Base-by-base conservation (phyloP, 1,140 invertebrate genomes). In the Drosophila tani region DNA sequence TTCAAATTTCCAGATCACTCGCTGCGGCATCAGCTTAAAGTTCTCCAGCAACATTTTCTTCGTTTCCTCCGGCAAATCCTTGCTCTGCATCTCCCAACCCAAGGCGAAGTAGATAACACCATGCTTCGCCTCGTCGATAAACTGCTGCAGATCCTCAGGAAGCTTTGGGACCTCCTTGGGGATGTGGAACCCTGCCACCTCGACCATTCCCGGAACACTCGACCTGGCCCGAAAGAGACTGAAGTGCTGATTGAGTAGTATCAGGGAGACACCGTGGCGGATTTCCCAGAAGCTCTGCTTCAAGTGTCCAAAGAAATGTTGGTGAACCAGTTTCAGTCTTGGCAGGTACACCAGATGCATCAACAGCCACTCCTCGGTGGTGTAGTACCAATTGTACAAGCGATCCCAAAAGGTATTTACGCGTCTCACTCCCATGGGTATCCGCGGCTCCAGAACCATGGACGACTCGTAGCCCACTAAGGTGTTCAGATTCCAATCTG, bases 1-100 rank as follows among this genome's bases (percentile, higher is more conserved):
- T 81, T 96, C 95, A 93, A 94, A 96, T 85, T 96, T 96, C 95
- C 95, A 96, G 0, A 96, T 79, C 1, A 96, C 93, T 12, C 94
- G 94, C 49, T 95, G 94, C 4, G 95, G 95, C 1, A 96, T 67
- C 24, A 91, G 83, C 9, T 62, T 85, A 29, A 96, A 94, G 3
- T 94, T 93, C 0, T 94, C 93, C 1, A 96, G 2, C 21, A 96
- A 91, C 21, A 88, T 86, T 0, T 93, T 93, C 2, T 95, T 4
- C 17, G 95, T 93, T 24, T 83, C 87, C 1, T 93, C 58, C 0
- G 94, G 93, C 66, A 96, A 79, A 41, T 94, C 93, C 8, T 93
- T 92, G 64, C 93, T 93, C 62, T 93, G 93, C 0, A 95, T 70
- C 82, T 95, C 95, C 0, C 94, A 94, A 2, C 95, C 95, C 9